These are phyloP conservation scores for Monodelphis domestica DNA, from an alignment of 2,797 vertebrate genomes.

Conservation along the genomic window DNA sequence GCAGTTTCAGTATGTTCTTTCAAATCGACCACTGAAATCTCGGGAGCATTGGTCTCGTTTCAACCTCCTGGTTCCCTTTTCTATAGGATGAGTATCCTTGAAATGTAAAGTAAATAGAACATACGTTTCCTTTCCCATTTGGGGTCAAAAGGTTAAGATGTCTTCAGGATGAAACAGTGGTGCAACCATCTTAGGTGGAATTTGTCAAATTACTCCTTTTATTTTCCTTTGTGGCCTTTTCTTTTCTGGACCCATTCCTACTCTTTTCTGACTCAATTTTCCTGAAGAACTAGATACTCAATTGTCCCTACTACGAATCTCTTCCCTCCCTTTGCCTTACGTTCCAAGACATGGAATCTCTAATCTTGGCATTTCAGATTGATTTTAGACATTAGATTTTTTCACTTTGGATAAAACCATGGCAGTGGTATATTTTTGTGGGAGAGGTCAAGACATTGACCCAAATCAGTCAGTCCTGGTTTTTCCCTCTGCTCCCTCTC, in stretches of 20 bases:
- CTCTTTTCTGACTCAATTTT: neutral
- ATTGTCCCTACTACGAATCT: neutral
- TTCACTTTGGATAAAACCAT: conserved; percentile 31
- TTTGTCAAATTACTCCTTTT: neutral
- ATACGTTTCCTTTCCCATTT: conserved; percentile 9
- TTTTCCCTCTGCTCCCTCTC: neutral
- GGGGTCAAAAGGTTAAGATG: neutral
- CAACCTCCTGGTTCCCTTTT: conserved; percentile 1
- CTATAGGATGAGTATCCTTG: neutral
- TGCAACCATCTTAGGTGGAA: neutral
- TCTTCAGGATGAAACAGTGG: neutral
- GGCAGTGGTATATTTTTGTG: conserved; percentile 1
- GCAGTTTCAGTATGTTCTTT: conserved; percentile 33
- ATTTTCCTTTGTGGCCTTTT: neutral
- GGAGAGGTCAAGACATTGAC: conserved; percentile 5
- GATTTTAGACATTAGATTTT: conserved; percentile 17
- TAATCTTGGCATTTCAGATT: conserved; percentile 4
- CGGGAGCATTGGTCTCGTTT: conserved; percentile 46
- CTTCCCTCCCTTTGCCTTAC: conserved; percentile 1
- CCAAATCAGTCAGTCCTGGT: neutral
- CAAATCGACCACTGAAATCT: conserved; percentile 21
- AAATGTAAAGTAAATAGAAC: conserved; percentile 39
- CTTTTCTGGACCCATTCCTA: neutral
- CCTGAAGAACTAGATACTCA: neutral
- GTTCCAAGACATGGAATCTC: neutral